Conservation (phyloP, 2,797 vertebrate species). For the Gouania willdenowi region DNA sequence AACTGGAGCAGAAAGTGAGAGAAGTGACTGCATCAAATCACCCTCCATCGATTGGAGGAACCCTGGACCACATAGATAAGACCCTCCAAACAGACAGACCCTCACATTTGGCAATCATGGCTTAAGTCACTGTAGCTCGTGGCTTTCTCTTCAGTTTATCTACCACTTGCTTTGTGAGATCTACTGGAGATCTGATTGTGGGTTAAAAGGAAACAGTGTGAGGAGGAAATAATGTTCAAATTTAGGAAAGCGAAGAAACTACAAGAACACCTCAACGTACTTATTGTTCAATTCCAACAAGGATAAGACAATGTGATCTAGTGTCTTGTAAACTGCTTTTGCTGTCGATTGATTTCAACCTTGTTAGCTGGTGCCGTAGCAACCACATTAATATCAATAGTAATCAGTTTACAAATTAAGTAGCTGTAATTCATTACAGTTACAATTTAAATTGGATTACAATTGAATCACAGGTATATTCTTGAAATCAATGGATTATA, state of each 20-base stretch:
- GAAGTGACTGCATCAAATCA: constrained; percentile 53
- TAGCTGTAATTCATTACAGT: too few species aligned
- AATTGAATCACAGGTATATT: too few species aligned
- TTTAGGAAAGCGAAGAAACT: not conserved
- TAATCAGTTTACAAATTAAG: too few species aligned
- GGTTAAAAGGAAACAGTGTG: constrained; percentile 1
- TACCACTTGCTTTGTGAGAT: constrained; percentile 9
- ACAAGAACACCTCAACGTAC: too few species aligned
- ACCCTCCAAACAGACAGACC: constrained; percentile 34
- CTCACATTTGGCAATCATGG: constrained; percentile 17
- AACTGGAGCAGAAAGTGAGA: constrained; percentile 26
- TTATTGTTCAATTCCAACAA: too few species aligned
- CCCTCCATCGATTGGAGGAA: constrained; percentile 39
- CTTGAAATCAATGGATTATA: too few species aligned
- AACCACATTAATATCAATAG: too few species aligned
- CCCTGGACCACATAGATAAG: constrained; percentile 36
- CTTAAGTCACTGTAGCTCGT: constrained; percentile 26
- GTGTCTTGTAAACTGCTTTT: too few species aligned
- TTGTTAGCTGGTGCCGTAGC: too few species aligned
- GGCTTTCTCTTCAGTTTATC: constrained; percentile 17
- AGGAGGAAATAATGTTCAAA: not conserved
- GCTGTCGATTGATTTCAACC: too few species aligned
- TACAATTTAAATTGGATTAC: too few species aligned
- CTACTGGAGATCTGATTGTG: constrained; percentile 1
- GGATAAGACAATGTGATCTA: too few species aligned